Conservation (phyloP, 2,888 invertebrate genomes). For the Lysandra coridon region DNA sequence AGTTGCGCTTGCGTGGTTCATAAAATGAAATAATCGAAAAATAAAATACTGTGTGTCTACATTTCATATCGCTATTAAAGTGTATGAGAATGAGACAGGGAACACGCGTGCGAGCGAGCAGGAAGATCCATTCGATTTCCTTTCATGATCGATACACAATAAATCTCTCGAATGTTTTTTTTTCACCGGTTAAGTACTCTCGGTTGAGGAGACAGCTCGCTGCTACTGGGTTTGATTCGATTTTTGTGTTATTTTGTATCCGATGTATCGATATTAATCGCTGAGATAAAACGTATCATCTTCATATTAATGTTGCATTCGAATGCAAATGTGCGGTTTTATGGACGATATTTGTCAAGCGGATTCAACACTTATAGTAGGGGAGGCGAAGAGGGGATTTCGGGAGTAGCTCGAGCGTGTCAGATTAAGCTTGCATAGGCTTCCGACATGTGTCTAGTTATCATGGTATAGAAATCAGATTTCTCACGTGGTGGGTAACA, state of each 20-base stretch:
- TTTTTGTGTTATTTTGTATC: constrained; percentile 53
- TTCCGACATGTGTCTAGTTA: no score
- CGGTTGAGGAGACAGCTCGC: constrained; percentile 57
- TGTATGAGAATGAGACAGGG: constrained; percentile 31
- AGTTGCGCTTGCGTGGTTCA: constrained; percentile 6
- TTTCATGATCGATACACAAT: constrained; percentile 70
- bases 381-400: no score
- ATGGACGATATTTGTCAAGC: background rate
- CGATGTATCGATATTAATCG: constrained; percentile 57
- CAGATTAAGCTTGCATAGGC: no score
- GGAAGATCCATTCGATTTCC: constrained; percentile 60
- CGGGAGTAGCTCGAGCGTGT: no score
- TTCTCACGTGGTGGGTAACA: no score
- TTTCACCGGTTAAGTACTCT: constrained; percentile 55
- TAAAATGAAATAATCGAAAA: constrained; percentile 36
- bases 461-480: no score
- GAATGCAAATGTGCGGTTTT: constrained; percentile 12
- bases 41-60: constrained; percentile 49
- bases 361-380: background rate
- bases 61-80: constrained; percentile 47
- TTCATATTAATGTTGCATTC: constrained; percentile 14
- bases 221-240: constrained; percentile 64
- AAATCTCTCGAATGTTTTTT: constrained; percentile 62
- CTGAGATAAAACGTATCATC: constrained; percentile 20
- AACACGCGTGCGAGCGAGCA: constrained; percentile 41